Percentiles rank a stretch among this genome's conserved stretches.
Evolutionary conservation across 2,113 vertebrate species (phyloP).

Genomic region (Galeopterus variegatus): DNA sequence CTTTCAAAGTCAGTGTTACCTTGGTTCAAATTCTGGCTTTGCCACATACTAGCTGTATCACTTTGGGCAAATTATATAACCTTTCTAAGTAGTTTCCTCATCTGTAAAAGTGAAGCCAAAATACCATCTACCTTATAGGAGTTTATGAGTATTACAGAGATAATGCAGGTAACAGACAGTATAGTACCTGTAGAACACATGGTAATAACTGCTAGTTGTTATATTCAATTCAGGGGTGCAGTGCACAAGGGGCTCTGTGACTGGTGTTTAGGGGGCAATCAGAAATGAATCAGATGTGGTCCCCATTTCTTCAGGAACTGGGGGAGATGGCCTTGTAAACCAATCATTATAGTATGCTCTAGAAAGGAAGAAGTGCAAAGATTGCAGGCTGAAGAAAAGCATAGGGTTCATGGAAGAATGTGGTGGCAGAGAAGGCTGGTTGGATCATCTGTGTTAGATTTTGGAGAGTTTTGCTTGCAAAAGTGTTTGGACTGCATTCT

Average conservation of each 20-base stretch:
- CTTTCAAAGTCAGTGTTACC: not conserved
- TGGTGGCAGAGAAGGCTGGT: not conserved
- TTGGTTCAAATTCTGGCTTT: not conserved
- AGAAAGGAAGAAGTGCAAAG: not conserved
- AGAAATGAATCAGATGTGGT: not conserved
- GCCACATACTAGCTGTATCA: not conserved
- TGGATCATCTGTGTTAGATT: not conserved
- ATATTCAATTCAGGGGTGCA: not conserved
- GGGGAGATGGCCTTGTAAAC: not conserved
- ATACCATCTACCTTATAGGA: not conserved
- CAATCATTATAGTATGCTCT: not conserved
- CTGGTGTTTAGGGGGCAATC: not conserved
- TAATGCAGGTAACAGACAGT: not conserved
- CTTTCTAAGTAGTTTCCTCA: not conserved
- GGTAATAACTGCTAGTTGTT: not conserved
- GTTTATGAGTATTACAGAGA: not conserved
- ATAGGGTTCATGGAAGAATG: not conserved
- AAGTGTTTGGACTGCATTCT: not conserved
- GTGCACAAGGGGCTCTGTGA: not conserved
- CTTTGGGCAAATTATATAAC: not conserved
- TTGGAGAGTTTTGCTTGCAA: not conserved
- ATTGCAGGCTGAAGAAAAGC: not conserved
- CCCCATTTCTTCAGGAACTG: not conserved
- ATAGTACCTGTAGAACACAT: no score
- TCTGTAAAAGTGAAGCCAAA: not conserved